These are phyloP conservation scores for Crypturellus undulatus DNA, from an alignment of 2,113 vertebrate genomes.

Conservation along the genomic window DNA sequence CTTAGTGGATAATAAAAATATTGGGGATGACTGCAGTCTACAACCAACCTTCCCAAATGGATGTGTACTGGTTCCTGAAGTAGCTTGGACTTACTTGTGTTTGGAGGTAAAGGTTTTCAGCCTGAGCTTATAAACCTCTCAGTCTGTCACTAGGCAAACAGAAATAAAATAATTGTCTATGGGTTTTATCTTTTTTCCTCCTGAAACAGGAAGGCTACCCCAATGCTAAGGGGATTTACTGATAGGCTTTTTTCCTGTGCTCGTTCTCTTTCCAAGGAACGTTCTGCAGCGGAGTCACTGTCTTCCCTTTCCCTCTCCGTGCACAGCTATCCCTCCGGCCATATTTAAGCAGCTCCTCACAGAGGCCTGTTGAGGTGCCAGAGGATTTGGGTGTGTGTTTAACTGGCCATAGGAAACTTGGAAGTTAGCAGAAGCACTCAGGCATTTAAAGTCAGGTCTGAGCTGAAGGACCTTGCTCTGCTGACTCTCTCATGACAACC, in stretches of 20 bases:
- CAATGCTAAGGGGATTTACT: background rate
- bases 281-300: background rate
- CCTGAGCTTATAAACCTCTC: background rate
- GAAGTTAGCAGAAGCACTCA: background rate
- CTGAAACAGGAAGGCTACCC: background rate
- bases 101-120: background rate
- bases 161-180: background rate
- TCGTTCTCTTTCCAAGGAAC: background rate
- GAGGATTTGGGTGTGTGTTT: background rate
- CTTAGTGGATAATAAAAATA: background rate
- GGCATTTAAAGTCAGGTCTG: background rate
- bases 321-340: accelerated
- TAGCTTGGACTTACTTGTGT: background rate
- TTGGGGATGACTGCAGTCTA: background rate
- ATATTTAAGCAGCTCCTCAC: background rate
- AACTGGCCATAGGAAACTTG: background rate
- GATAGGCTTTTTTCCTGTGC: background rate
- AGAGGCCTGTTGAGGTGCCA: background rate
- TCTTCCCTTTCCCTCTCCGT: background rate
- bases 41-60: background rate
- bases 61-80: background rate
- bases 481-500: background rate
- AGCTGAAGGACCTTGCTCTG: background rate
- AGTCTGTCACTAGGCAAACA: background rate
- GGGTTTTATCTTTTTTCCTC: background rate